Base-by-base conservation (phyloP, 2,888 invertebrate species). In the Cryptosula pallasiana region DNA sequence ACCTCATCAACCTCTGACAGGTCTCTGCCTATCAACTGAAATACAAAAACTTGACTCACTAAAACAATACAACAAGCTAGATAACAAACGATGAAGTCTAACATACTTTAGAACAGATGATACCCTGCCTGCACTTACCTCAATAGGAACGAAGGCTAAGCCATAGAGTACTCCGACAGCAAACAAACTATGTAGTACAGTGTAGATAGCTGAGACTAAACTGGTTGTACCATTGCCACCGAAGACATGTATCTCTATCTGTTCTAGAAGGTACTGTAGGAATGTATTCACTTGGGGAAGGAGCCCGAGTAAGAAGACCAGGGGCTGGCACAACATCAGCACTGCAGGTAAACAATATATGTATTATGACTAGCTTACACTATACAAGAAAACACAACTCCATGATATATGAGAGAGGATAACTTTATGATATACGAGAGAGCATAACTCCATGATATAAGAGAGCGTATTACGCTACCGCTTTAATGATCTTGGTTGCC, bases 201-300 rank as follows among this genome's bases (percentile, higher is more conserved):
- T 83, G 77, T 93, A 93, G 71, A 93, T 87, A 0, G 95, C 91
- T 1, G 94, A 93, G 27, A 79, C 87, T 1, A 98, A 81, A 72
- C 82, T 79, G 76, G 84, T 84, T 34, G 83, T 83, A 84, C 85
- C 90, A 92, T 95, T 85, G 91, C 97, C 80, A 90, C 88, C 88
- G 79, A 88, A 87, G 20, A 87, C 75, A 79, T 88, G 87, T 79
- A 88, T 87, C 77, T 88, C 88, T 55, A 88, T 79, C 81, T 99
- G 99, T 84, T 99, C 99, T 77, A 97, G 87, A n/a, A 95, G 87
- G 85, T 97, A 98, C 92, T 96, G 94, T 9, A 91, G 85, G 84
- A 98, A 96, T 0, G 99, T 99, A 82, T 96, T 97, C 72, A 98
- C 92, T 81, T 89, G 99, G 1, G 99, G 99, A 81, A 99, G 92